Evolutionary conservation across 2,797 vertebrate genomes (phyloP).

Genomic region (Myotis myotis): DNA sequence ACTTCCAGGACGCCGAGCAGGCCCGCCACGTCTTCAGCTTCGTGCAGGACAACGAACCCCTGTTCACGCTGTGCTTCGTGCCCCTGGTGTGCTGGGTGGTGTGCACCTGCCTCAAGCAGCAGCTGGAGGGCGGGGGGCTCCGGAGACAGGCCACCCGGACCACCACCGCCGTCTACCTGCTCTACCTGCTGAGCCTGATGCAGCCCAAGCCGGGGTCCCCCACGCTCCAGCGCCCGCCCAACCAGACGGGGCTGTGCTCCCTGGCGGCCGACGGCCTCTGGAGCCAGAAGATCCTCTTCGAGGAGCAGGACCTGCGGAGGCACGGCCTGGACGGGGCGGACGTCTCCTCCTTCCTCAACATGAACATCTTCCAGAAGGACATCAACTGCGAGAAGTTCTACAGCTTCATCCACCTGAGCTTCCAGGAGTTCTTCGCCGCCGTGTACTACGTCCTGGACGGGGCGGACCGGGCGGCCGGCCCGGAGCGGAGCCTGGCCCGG

Average conservation of each 20-base stretch:
- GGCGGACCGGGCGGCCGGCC: not conserved
- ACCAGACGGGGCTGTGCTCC: conserved; percentile 57
- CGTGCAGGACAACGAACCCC: conserved; percentile 46
- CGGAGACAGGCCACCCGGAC: conserved; percentile 45
- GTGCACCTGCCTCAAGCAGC: conserved; percentile 66
- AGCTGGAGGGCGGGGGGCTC: conserved; percentile 55
- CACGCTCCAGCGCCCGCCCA: fast-evolving
- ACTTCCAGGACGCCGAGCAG: conserved; percentile 24
- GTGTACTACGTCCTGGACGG: conserved; percentile 62
- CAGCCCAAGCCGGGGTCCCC: not conserved
- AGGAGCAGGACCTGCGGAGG: conserved; percentile 47
- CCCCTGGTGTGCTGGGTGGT: conserved; percentile 71
- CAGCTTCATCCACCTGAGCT: conserved; percentile 72
- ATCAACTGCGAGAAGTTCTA: conserved; percentile 40
- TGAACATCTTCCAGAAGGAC: conserved; percentile 67
- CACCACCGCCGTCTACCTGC: conserved; percentile 61
- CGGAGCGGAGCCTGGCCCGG: fast-evolving
- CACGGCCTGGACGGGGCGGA: not conserved
- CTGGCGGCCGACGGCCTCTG: conserved; percentile 61
- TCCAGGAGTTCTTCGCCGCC: conserved; percentile 78
- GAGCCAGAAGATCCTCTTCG: conserved; percentile 51
- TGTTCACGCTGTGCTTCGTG: conserved; percentile 73
- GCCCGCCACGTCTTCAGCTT: conserved; percentile 1
- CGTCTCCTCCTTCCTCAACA: conserved; percentile 54
- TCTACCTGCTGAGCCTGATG: conserved; percentile 66